These are phyloP conservation scores for Psix sp. DNA, from an alignment of 1,140 invertebrate genomes.

Conservation along the genomic window DNA sequence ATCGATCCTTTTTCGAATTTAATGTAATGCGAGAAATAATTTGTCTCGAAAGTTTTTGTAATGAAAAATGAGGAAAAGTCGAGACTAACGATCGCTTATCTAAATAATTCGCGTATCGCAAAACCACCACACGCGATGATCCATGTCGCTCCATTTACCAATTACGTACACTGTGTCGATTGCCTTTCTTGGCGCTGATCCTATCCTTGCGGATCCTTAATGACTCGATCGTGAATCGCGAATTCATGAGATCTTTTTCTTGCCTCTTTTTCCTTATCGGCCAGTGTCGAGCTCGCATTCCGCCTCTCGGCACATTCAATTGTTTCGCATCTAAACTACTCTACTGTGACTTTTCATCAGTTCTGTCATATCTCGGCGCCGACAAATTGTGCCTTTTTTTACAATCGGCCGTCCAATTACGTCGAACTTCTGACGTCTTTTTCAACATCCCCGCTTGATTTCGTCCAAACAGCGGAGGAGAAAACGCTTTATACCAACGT, in stretches of 20 bases:
- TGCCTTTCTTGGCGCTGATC: constrained; percentile 48
- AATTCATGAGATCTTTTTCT: constrained; percentile 49
- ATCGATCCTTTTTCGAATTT: constrained; percentile 43
- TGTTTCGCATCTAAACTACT: constrained; percentile 17
- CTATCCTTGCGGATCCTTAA: constrained; percentile 56
- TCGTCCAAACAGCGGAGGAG: constrained; percentile 48
- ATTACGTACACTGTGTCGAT: constrained; percentile 58
- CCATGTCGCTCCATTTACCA: constrained; percentile 58
- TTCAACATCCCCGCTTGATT: constrained; percentile 51
- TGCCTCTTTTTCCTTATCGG: constrained; percentile 35
- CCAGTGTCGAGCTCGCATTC: neutral
- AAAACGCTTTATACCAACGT: constrained; percentile 69
- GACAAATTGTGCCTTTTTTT: constrained; percentile 50
- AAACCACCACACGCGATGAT: constrained; percentile 47
- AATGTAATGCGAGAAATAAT: constrained; percentile 58
- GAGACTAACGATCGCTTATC: constrained; percentile 53
- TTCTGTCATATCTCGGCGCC: constrained; percentile 16
- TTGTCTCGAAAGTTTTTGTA: constrained; percentile 44
- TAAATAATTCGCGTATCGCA: constrained; percentile 52
- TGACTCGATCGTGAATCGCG: constrained; percentile 60
- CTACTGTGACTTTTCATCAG: constrained; percentile 15
- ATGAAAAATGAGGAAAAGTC: constrained; percentile 56
- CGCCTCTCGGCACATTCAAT: constrained; percentile 14
- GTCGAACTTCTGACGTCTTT: constrained; percentile 59
- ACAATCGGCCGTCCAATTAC: too few relatives aligned